Evolutionary conservation across 92 coral and sea anemone genomes (phyloP).

Genomic region (Actinostola sp.): DNA sequence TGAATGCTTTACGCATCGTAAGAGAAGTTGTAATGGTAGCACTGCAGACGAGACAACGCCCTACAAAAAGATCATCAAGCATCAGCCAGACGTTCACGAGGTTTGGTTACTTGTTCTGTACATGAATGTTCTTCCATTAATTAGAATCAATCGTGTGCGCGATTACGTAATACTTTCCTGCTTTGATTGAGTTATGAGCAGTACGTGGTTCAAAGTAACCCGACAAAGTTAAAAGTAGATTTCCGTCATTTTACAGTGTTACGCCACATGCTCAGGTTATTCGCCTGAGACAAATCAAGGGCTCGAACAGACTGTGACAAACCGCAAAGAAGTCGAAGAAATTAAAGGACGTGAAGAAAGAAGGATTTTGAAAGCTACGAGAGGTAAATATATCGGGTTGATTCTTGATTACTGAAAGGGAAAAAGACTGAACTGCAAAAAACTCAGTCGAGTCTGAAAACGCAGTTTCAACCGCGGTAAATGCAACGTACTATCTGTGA

Average conservation of each 20-base stretch:
- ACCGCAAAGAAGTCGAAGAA: not conserved
- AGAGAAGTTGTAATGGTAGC: not conserved
- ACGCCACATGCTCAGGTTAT: not conserved
- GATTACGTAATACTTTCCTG: too few relatives aligned
- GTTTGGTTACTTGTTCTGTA: not conserved
- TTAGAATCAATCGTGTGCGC: slow-evolving; percentile 1
- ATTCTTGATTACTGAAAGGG: too few relatives aligned
- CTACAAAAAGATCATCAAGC: not conserved
- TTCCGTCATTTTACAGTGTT: not conserved
- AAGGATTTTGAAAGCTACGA: not conserved
- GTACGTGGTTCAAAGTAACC: too few relatives aligned
- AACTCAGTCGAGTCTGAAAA: too few relatives aligned
- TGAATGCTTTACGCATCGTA: not conserved
- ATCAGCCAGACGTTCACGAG: not conserved
- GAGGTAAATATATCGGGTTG: not conserved
- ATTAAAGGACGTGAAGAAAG: not conserved
- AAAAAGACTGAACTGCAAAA: too few relatives aligned
- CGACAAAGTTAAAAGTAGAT: not conserved
- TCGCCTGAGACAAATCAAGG: not conserved
- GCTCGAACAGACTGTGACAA: not conserved
- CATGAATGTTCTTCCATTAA: not conserved
- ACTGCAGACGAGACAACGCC: slow-evolving; percentile 1
- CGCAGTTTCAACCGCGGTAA: too few relatives aligned
- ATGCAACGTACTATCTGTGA: too few relatives aligned
- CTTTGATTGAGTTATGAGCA: too few relatives aligned